These are phyloP conservation scores for Isurus oxyrinchus DNA, from an alignment of 2,113 vertebrate species.

Conservation along the genomic window DNA sequence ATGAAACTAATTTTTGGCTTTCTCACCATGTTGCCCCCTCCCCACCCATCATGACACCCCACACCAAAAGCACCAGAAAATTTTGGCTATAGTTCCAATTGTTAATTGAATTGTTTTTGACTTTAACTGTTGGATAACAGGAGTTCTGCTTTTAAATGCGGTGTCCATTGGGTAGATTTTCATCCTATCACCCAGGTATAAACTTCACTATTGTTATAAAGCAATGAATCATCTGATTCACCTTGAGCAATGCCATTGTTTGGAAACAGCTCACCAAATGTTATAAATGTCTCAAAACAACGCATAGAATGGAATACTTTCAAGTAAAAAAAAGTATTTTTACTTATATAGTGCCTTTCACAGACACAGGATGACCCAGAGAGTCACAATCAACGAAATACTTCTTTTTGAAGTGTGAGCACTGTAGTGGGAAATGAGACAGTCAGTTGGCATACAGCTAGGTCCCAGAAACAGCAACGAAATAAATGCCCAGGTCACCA, in stretches of 20 bases:
- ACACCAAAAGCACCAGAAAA: too few species aligned
- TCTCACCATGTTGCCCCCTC: too few species aligned
- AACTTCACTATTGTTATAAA: not conserved
- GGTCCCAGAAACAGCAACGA: not conserved
- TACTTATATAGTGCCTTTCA: not conserved
- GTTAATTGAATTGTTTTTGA: not conserved
- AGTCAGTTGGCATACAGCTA: not conserved
- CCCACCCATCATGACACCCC: too few species aligned
- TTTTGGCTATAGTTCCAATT: not conserved
- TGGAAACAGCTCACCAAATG: not conserved
- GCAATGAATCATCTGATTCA: not conserved
- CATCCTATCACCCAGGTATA: not conserved
- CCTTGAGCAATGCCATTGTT: not conserved
- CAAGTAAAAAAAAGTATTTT: not conserved
- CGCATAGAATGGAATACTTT: not conserved
- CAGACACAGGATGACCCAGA: not conserved
- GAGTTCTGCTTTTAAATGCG: not conserved
- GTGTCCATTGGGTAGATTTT: not conserved
- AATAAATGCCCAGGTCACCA: not conserved
- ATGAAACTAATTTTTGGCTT: too few species aligned
- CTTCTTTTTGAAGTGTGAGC: not conserved
- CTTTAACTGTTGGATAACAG: not conserved
- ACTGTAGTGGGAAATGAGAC: not conserved
- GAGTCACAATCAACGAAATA: not conserved
- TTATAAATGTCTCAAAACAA: not conserved